Conservation (phyloP, 2,888 invertebrate species). For the Andrena bucephala region DNA sequence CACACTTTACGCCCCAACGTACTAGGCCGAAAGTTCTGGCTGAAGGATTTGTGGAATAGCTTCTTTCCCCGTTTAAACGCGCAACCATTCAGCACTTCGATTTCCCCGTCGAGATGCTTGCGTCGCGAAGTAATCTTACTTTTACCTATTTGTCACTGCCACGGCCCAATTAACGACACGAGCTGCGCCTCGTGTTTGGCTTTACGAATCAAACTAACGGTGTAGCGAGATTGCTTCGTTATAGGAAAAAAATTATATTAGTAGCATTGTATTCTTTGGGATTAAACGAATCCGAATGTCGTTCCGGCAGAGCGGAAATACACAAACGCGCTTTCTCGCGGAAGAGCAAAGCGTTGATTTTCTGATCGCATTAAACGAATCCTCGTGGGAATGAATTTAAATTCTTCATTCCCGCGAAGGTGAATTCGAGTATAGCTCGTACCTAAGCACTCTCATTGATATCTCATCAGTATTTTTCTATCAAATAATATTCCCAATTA, state of each 20-base stretch:
- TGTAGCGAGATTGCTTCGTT: not conserved
- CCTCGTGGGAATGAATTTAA: not conserved
- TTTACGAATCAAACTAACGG: not conserved
- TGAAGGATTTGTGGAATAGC: slow-evolving; percentile 45
- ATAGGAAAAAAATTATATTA: not conserved
- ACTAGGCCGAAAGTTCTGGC: slow-evolving; percentile 31
- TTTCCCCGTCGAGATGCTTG: slow-evolving; percentile 12
- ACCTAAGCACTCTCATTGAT: slow-evolving; percentile 32
- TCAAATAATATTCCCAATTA: slow-evolving; percentile 36
- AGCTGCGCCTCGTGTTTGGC: not conserved
- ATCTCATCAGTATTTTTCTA: slow-evolving; percentile 48
- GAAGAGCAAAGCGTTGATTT: slow-evolving; percentile 3
- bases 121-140: slow-evolving; percentile 16
- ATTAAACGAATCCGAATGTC: slow-evolving; percentile 3
- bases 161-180: slow-evolving; percentile 7
- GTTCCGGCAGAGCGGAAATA: not conserved
- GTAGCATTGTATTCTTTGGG: not conserved
- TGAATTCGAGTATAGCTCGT: slow-evolving; percentile 8
- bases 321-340: slow-evolving; percentile 4
- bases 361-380: not conserved
- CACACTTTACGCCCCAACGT: slow-evolving; percentile 8
- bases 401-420: not conserved
- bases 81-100: slow-evolving; percentile 13
- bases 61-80: not conserved
- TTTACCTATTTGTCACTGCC: slow-evolving; percentile 53